A percentile compares a stretch with the other conserved stretches of the same genome.
Evolutionary conservation across 1,140 invertebrate genomes (phyloP).

Genomic region (Drosophila subpulchrella): DNA sequence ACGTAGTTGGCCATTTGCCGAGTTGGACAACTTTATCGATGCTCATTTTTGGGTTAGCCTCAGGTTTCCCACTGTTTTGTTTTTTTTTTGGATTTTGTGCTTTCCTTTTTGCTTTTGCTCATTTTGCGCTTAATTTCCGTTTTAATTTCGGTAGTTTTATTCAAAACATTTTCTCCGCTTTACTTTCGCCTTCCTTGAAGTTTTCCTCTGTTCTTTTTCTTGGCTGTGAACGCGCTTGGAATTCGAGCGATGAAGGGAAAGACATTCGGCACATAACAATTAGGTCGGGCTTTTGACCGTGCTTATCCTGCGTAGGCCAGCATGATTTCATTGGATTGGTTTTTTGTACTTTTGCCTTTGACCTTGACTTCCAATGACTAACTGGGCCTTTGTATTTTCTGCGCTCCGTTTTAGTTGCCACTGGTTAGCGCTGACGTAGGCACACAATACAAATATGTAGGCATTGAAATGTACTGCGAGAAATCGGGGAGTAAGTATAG

Average conservation of each 20-base stretch:
- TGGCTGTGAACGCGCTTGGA: conserved; percentile 32
- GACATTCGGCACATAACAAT: conserved; percentile 46
- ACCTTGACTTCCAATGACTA: conserved; percentile 32
- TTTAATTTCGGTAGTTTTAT: conserved; percentile 71
- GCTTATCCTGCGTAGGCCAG: conserved; percentile 35
- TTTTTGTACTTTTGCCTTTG: conserved; percentile 47
- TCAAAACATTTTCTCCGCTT: conserved; percentile 64
- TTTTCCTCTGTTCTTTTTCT: conserved; percentile 22
- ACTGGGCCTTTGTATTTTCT: background rate
- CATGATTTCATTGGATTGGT: conserved; percentile 21
- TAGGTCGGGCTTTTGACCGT: conserved; percentile 31
- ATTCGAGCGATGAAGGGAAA: conserved; percentile 17
- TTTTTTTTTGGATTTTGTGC: background rate
- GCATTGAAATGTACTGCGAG: background rate
- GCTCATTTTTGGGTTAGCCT: conserved; percentile 25
- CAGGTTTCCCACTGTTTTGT: conserved; percentile 21
- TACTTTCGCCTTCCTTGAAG: conserved; percentile 19
- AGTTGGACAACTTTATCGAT: conserved; percentile 39
- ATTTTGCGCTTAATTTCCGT: conserved; percentile 76
- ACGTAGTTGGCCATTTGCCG: conserved; percentile 22
- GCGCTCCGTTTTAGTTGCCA: conserved; percentile 10
- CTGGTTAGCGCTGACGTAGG: conserved; percentile 65
- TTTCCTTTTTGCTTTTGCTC: conserved; percentile 27
- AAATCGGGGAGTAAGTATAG: background rate
- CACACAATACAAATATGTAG: conserved; percentile 11